phyloP scores from a whole-genome alignment of 2,113 vertebrate species.

The Myotis brandtii region DNA sequence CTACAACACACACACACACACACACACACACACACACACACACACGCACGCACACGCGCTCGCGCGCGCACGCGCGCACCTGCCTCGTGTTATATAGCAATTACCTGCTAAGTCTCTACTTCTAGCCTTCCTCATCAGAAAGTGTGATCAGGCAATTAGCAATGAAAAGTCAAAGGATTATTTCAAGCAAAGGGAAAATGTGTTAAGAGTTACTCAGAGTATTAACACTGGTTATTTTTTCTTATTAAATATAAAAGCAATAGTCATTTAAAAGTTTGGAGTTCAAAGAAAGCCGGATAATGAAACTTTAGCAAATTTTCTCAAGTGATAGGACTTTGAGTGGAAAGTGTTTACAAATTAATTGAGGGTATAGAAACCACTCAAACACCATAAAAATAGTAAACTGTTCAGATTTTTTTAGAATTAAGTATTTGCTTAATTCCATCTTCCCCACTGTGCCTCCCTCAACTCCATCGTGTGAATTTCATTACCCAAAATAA shows the following conservation, averaged over 20 bases:
- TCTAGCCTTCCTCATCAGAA: neutral
- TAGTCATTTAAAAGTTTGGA: neutral
- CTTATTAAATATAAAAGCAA: conserved; percentile 14
- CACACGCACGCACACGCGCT: neutral
- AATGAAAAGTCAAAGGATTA: neutral
- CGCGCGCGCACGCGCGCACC: neutral
- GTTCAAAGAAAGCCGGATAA: neutral
- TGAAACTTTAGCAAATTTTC: conserved; percentile 29
- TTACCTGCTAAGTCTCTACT: neutral
- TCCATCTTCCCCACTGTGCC: neutral
- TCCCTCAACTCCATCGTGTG: neutral
- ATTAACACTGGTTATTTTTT: neutral
- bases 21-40: neutral
- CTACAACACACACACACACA: no score
- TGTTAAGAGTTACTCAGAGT: neutral
- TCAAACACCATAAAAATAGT: neutral
- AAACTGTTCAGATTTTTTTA: neutral
- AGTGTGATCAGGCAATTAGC: neutral
- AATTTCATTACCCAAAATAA: conserved; percentile 65
- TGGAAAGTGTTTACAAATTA: neutral
- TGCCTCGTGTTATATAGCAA: neutral
- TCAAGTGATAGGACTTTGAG: neutral
- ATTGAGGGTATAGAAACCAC: neutral
- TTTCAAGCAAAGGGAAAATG: neutral
- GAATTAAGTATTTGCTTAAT: conserved; percentile 43